Evolutionary conservation across 2,888 invertebrate genomes (phyloP).

Genomic region (Euzophera pinguis): DNA sequence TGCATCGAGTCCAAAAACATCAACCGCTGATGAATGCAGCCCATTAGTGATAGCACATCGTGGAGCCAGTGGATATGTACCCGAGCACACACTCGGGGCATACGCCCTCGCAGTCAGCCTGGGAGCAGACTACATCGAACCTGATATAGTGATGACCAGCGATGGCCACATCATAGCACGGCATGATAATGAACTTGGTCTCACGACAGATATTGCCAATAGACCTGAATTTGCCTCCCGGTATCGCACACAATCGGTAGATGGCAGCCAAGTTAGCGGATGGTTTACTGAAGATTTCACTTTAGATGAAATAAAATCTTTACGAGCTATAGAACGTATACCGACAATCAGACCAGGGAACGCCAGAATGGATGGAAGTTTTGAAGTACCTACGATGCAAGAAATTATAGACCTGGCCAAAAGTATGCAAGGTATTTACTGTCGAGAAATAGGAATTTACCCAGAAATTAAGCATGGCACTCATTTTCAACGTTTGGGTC

Average conservation of each 20-base stretch:
- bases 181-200: slow-evolving; percentile 63
- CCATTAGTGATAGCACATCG: slow-evolving; percentile 64
- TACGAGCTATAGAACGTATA: slow-evolving; percentile 61
- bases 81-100: slow-evolving; percentile 67
- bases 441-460: slow-evolving; percentile 58
- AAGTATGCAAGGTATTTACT: slow-evolving; percentile 51
- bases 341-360: slow-evolving; percentile 60
- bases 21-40: slow-evolving; percentile 45
- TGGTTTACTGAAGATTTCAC: slow-evolving; percentile 74
- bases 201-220: slow-evolving; percentile 55
- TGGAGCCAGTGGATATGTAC: slow-evolving; percentile 67
- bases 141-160: slow-evolving; percentile 65
- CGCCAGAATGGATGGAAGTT: slow-evolving; percentile 52
- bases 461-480: slow-evolving; percentile 66
- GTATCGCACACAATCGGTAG: slow-evolving; percentile 51
- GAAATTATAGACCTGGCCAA: slow-evolving; percentile 66
- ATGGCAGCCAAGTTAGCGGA: slow-evolving; percentile 45
- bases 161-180: slow-evolving; percentile 63
- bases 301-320: slow-evolving; percentile 59
- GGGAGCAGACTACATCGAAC: slow-evolving; percentile 69
- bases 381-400: slow-evolving; percentile 59
- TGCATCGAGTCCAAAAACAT: slow-evolving; percentile 8
- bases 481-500: slow-evolving; percentile 54
- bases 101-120: slow-evolving; percentile 66
- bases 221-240: slow-evolving; percentile 57